A percentile compares a stretch with the other conserved stretches of the same genome.
Conservation (phyloP, 2,888 invertebrate genomes). For the Apamea crenata region DNA sequence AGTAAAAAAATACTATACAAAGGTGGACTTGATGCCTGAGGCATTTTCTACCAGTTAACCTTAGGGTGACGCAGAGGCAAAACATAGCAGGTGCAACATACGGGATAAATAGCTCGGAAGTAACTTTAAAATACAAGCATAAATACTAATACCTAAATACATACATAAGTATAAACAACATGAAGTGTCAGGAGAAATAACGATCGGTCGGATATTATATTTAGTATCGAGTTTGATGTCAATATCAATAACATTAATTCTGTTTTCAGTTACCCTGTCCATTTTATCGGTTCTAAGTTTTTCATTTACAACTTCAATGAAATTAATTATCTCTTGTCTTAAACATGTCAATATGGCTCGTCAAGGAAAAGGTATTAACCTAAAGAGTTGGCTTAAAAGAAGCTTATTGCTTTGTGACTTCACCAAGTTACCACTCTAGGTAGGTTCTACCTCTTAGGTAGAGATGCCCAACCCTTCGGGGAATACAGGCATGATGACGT, state of each 20-base stretch:
- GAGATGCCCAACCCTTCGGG: not conserved
- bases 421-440: not conserved
- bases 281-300: not conserved
- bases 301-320: conserved; percentile 2
- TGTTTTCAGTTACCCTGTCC: not conserved
- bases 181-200: too few species aligned
- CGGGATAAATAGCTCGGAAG: too few species aligned
- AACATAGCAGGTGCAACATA: too few species aligned
- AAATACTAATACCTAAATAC: too few species aligned
- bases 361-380: not conserved
- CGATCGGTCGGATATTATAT: not conserved
- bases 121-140: too few species aligned
- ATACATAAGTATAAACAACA: too few species aligned
- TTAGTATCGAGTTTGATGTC: conserved; percentile 1
- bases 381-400: not conserved
- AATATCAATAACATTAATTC: not conserved
- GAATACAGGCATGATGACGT: not conserved
- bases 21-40: too few species aligned
- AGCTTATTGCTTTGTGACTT: not conserved
- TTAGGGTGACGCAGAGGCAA: too few species aligned
- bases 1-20: too few species aligned
- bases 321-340: not conserved
- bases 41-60: too few species aligned
- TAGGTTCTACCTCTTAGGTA: not conserved
- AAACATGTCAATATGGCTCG: not conserved